Evolutionary conservation across 2,797 vertebrate genomes (phyloP), one percentile per base, ranked within the genome.

Genomic region (Semotilus atromaculatus): DNA sequence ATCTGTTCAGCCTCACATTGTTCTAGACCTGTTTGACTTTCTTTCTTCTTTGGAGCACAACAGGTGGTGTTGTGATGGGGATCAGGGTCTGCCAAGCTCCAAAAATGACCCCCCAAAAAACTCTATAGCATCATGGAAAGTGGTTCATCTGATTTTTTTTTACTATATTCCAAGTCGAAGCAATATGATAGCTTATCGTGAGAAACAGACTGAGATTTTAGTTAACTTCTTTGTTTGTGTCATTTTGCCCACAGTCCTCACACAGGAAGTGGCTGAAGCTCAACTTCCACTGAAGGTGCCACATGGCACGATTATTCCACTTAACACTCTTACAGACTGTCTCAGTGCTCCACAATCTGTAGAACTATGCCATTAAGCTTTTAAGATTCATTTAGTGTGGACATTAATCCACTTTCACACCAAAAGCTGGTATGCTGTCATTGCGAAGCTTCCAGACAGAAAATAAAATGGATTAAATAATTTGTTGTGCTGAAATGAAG

Each of bases 341-440:
- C 36, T 85, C 34, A 73, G 38, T 79, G 62, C 68, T 45, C 74
- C 68, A 83, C 71, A 82, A 55, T 77, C 80, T 85, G 82, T n/a
- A 48, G 88, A 88, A 88, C 45, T 60, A 26, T 76, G 81, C 55
- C 26, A 86, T 88, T 88, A 85, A 79, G 82, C 77, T 48, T 29
- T 55, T 40, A 31, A 84, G 74, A 88, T 79, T 58, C 85, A 83
- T 86, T 10, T 81, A 87, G 62, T 74, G 64, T 55, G 62, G 31
- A 85, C 64, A 88, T 86, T 23, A 77, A 84, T 80, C 58, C 82
- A 70, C 84, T 86, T 82, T 45, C 77, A 81, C 55, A 82, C 81
- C 26, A 84, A 88, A 81, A 70, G 71, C 66, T 75, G 76, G 48
- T 55, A 74, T 51, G 87, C 88, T 74, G 40, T 71, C 51, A 53